phyloP scores from a whole-genome alignment of 1,140 invertebrate genomes.

The Helicoverpa zea region DNA sequence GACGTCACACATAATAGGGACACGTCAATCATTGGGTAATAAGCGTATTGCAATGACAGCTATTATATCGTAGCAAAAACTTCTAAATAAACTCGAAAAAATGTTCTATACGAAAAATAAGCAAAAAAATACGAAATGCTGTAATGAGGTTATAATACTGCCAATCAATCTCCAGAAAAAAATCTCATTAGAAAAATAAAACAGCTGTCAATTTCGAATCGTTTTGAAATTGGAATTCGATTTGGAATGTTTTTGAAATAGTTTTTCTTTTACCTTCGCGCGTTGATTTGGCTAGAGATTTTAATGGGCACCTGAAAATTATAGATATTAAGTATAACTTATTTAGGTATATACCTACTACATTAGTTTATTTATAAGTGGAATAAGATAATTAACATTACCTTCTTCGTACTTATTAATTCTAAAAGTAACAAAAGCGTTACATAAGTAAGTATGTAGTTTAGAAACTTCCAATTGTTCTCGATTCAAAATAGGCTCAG shows the following conservation, averaged over 20 bases:
- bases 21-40: constrained; percentile 57
- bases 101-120: too few relatives aligned
- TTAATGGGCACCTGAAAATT: too few relatives aligned
- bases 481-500: too few relatives aligned
- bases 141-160: constrained; percentile 27
- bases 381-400: too few relatives aligned
- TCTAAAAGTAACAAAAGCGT: too few relatives aligned
- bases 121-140: not conserved
- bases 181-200: not conserved
- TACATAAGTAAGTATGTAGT: too few relatives aligned
- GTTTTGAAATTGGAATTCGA: constrained; percentile 3
- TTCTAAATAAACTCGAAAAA: not conserved
- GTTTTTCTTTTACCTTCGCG: not conserved
- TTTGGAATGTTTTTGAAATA: not conserved
- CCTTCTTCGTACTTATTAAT: too few relatives aligned
- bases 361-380: too few relatives aligned
- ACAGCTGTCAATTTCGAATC: constrained; percentile 1
- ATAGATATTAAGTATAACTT: too few relatives aligned
- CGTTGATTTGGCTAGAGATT: too few relatives aligned
- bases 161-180: not conserved
- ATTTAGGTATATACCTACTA: too few relatives aligned
- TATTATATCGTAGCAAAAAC: not conserved
- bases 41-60: constrained; percentile 38
- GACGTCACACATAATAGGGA: constrained; percentile 48
- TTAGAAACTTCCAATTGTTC: too few relatives aligned